phyloP scores from a whole-genome alignment of 2,113 vertebrate species.

The Miniopterus natalensis region DNA sequence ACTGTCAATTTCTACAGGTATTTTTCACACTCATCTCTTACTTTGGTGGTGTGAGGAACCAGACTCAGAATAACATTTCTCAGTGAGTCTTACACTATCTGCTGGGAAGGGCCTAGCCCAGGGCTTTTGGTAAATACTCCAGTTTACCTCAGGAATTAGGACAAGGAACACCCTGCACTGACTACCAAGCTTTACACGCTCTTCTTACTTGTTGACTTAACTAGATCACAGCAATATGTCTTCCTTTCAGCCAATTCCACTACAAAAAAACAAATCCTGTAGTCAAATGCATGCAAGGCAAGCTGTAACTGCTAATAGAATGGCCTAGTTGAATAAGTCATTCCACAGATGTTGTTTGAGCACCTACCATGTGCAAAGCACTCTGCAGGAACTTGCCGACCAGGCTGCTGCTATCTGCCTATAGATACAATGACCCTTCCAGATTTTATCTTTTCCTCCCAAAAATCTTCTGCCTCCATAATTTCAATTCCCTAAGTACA shows the following conservation, averaged over 20 bases:
- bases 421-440: background rate
- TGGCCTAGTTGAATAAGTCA: background rate
- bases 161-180: rapidly evolving
- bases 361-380: background rate
- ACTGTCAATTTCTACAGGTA: background rate
- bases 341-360: background rate
- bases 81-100: background rate
- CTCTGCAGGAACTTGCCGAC: background rate
- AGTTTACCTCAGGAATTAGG: background rate
- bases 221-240: background rate
- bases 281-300: background rate
- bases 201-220: background rate
- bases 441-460: background rate
- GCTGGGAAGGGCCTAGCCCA: background rate
- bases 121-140: background rate
- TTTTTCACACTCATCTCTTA: background rate
- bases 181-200: background rate
- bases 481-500: background rate
- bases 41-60: background rate
- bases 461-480: background rate
- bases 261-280: background rate
- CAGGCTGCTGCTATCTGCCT: background rate
- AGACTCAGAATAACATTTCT: background rate
- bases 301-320: background rate
- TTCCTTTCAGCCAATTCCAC: background rate